Evolutionary conservation across 2,888 invertebrate species (phyloP).

Genomic region (Tanytarsus gracilentus): DNA sequence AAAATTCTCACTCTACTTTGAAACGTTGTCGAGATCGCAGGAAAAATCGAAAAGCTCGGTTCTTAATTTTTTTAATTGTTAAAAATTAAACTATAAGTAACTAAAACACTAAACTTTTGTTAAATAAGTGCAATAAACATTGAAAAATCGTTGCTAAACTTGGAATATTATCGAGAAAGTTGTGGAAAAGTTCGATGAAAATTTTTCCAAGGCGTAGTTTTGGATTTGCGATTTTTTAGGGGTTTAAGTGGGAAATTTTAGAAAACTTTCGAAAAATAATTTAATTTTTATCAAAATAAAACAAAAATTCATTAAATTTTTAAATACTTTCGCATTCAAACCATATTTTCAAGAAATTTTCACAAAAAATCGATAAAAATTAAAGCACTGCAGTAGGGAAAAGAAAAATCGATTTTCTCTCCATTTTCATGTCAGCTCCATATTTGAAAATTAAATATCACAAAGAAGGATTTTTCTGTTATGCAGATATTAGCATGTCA

Average conservation of each 20-base stretch:
- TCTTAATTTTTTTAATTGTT: neutral
- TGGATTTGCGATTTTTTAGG: neutral
- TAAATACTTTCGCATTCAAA: neutral
- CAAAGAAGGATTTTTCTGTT: no score
- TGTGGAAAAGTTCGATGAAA: slow-evolving; percentile 24
- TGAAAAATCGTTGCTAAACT: slow-evolving; percentile 27
- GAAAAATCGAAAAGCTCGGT: slow-evolving; percentile 3
- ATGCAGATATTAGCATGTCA: no score
- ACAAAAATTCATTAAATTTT: neutral
- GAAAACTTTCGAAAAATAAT: neutral
- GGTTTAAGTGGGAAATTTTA: neutral
- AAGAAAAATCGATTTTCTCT: slow-evolving; percentile 27
- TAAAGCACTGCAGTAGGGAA: slow-evolving; percentile 24
- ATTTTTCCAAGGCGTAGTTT: neutral
- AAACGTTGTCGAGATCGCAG: neutral
- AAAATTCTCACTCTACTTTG: slow-evolving; percentile 19
- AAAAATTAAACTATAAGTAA: slow-evolving; percentile 12
- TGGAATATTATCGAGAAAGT: slow-evolving; percentile 25
- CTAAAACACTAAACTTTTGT: slow-evolving; percentile 10
- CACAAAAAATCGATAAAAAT: slow-evolving; percentile 8
- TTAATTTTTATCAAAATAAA: neutral
- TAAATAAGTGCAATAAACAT: slow-evolving; percentile 5
- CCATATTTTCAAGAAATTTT: neutral
- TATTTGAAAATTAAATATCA: slow-evolving; percentile 11
- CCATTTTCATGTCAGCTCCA: slow-evolving; percentile 19